phyloP scores from a whole-genome alignment of 2,113 vertebrate genomes.

The Xiphophorus maculatus region DNA sequence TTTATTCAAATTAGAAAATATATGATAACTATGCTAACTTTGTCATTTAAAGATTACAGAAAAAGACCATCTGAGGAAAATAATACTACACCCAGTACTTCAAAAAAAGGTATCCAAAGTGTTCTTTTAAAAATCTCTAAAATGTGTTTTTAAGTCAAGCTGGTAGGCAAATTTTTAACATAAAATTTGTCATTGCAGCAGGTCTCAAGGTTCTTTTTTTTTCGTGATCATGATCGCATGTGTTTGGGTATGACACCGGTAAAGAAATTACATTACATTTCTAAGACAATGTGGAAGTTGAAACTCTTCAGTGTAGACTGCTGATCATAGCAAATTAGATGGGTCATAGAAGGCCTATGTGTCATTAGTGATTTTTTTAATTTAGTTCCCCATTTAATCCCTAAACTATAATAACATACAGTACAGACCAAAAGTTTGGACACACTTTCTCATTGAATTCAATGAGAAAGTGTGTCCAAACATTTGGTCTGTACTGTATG shows the following conservation, averaged over 20 bases:
- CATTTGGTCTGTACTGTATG: no score
- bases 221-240: no score
- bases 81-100: constrained; percentile 3
- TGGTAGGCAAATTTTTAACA: background rate
- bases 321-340: no score
- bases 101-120: constrained; percentile 38
- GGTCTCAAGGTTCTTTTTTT: background rate
- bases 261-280: no score
- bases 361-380: background rate
- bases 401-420: background rate
- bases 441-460: no score
- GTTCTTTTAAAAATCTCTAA: background rate
- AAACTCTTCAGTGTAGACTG: background rate
- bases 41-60: constrained; percentile 50
- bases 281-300: no score
- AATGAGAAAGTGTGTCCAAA: no score
- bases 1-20: background rate
- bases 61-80: background rate
- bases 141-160: background rate
- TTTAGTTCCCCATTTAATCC: background rate
- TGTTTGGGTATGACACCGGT: background rate
- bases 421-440: no score
- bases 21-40: background rate
- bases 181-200: background rate
- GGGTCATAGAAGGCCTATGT: no score